These are phyloP conservation scores for Dolichopus griseipennis DNA, from an alignment of 2,888 invertebrate genomes.

Conservation along the genomic window DNA sequence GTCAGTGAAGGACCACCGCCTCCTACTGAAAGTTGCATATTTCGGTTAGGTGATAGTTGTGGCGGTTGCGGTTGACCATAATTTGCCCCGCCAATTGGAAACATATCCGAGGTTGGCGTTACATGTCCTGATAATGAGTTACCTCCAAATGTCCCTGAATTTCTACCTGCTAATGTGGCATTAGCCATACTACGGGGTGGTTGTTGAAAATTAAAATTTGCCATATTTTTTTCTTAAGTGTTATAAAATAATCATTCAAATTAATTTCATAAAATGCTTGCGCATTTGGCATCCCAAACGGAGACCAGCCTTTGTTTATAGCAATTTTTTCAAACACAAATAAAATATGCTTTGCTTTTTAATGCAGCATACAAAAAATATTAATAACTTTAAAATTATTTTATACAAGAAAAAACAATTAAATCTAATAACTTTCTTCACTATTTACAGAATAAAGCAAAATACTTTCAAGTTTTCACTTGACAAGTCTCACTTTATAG, in stretches of 20 bases:
- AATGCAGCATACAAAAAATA: background rate
- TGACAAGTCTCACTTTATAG: constrained; percentile 4
- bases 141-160: constrained; percentile 55
- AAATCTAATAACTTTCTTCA: background rate
- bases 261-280: background rate
- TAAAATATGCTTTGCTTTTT: background rate
- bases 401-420: background rate
- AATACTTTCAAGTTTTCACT: constrained; percentile 4
- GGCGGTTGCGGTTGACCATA: constrained; percentile 48
- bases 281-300: constrained; percentile 6
- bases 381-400: background rate
- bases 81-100: constrained; percentile 47
- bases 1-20: constrained; percentile 51
- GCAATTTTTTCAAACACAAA: background rate
- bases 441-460: constrained; percentile 6
- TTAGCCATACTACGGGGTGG: constrained; percentile 82
- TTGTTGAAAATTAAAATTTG: constrained; percentile 86
- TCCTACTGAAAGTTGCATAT: constrained; percentile 46
- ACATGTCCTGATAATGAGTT: constrained; percentile 67
- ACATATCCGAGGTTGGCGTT: constrained; percentile 60
- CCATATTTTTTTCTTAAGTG: constrained; percentile 51
- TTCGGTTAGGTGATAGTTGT: constrained; percentile 51
- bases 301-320: constrained; percentile 1
- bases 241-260: constrained; percentile 12
- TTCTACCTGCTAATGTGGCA: constrained; percentile 57